Percentiles rank a stretch among this genome's conserved stretches.
Conservation (phyloP, 2,888 invertebrate species). For the Heteromyza rotundicornis region DNA sequence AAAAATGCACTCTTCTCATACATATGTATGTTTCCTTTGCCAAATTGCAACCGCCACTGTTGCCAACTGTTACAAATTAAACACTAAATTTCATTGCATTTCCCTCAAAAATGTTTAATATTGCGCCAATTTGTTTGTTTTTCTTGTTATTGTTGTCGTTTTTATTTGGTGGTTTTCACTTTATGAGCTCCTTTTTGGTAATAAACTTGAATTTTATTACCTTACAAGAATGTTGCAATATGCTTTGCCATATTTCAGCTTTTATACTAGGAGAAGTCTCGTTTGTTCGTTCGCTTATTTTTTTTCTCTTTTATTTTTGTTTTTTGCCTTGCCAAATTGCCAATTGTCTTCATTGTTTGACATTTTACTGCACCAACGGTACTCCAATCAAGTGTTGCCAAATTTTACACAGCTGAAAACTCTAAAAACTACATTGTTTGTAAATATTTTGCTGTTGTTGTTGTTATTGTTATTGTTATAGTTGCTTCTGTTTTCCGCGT, state of each 20-base stretch:
- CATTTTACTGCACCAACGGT: conserved; percentile 12
- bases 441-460: not conserved
- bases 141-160: conserved; percentile 5
- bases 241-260: conserved; percentile 46
- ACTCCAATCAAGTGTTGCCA: not conserved
- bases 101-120: conserved; percentile 1
- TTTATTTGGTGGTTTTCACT: not conserved
- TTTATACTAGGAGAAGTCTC: no score
- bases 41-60: not conserved
- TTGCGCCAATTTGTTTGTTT: conserved; percentile 7
- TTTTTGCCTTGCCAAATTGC: conserved; percentile 10
- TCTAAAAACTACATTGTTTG: not conserved
- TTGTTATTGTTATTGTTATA: no score
- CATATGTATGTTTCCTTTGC: no score
- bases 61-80: conserved; percentile 18
- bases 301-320: no score
- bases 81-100: conserved; percentile 21
- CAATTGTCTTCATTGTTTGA: conserved; percentile 22
- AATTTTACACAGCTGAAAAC: not conserved
- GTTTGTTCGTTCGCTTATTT: no score
- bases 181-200: conserved; percentile 30
- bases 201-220: conserved; percentile 55
- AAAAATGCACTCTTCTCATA: no score
- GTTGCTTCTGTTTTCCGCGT: no score
- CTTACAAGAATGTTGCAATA: conserved; percentile 56